Evolutionary conservation across 2,113 vertebrate species (phyloP).

Genomic region (Hucho hucho): DNA sequence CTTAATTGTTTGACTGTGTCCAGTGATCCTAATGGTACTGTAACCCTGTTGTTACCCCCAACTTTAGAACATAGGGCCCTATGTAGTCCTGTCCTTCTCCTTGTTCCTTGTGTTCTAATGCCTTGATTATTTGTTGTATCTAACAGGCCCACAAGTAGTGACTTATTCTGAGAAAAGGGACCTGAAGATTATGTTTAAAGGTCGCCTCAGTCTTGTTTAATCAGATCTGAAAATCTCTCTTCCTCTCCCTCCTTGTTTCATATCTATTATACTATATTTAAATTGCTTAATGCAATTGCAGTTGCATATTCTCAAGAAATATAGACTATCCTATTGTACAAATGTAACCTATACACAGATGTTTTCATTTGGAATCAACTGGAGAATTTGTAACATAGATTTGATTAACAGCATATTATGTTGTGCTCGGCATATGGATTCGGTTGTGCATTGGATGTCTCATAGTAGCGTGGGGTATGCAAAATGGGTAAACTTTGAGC

Average conservation of each 20-base stretch:
- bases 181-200: background rate
- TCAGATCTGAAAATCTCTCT: background rate
- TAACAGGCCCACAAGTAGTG: background rate
- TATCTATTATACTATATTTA: conserved; percentile 4
- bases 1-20: no score
- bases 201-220: background rate
- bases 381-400: conserved; percentile 15
- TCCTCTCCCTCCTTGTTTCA: background rate
- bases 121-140: no score
- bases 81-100: no score
- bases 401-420: conserved; percentile 23
- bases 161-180: background rate
- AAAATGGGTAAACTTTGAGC: no score
- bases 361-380: conserved; percentile 1
- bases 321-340: background rate
- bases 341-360: background rate
- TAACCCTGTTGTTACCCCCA: no score
- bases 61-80: no score
- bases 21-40: no score
- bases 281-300: conserved; percentile 2
- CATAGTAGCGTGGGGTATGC: no score
- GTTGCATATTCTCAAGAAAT: background rate
- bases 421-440: conserved; percentile 1
- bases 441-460: background rate
- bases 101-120: no score